Evolutionary conservation across 1,140 invertebrate species (phyloP).

Genomic region (Brachionus asplanchnoidis): DNA sequence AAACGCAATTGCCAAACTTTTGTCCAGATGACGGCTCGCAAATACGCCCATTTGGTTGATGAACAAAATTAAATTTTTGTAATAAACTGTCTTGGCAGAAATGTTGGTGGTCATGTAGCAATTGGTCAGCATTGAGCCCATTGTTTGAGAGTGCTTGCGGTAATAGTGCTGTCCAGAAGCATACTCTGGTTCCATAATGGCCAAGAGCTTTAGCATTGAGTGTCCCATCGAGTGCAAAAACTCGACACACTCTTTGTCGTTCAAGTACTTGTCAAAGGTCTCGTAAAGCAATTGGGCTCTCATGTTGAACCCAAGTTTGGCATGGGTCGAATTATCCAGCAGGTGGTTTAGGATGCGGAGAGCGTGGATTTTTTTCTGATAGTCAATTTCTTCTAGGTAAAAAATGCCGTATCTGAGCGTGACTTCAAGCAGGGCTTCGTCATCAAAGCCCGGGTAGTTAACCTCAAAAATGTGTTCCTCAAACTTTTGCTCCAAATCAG

Average conservation of each 20-base stretch:
- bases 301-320: slow-evolving; percentile 9
- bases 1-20: background rate
- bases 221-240: background rate
- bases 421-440: slow-evolving; percentile 1
- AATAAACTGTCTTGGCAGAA: background rate
- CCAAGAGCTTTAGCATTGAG: background rate
- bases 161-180: background rate
- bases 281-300: slow-evolving; percentile 5
- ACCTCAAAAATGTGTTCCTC: background rate
- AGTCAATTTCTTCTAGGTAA: slow-evolving; percentile 26
- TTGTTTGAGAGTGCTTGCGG: background rate
- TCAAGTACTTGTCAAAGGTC: background rate
- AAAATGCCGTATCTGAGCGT: background rate
- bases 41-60: slow-evolving; percentile 35
- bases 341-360: background rate
- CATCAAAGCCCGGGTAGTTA: background rate
- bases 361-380: background rate
- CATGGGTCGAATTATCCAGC: background rate
- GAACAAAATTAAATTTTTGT: background rate
- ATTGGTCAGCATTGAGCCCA: background rate
- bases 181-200: background rate
- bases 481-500: background rate
- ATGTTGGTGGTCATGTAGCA: slow-evolving; percentile 3
- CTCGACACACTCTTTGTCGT: slow-evolving; percentile 11
- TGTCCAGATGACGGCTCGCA: background rate